Conservation (phyloP, 1,140 invertebrate genomes). For the Oryzaephilus surinamensis region DNA sequence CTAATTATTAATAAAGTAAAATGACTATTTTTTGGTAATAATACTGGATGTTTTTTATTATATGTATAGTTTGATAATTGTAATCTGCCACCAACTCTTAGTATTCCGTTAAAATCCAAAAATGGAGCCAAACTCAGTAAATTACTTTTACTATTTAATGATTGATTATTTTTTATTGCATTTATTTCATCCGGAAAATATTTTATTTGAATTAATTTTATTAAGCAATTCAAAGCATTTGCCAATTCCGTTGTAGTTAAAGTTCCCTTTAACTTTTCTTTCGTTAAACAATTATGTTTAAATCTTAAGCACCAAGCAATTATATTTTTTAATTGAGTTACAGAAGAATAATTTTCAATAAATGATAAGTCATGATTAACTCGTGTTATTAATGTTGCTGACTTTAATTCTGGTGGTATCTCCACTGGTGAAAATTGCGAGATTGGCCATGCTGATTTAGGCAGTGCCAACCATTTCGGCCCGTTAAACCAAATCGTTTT, state of each 20-base stretch:
- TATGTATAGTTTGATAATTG: constrained; percentile 13
- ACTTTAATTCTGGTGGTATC: neutral
- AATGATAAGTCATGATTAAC: too few relatives aligned
- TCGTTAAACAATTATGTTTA: constrained; percentile 5
- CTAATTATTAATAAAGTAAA: constrained; percentile 14
- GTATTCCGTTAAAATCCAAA: constrained; percentile 17
- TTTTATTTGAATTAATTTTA: constrained; percentile 10
- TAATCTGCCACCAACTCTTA: constrained; percentile 25
- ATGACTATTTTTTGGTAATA: constrained; percentile 9
- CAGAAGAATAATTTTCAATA: constrained; percentile 11
- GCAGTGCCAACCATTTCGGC: constrained; percentile 13
- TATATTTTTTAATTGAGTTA: constrained; percentile 2
- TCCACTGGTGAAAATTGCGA: neutral
- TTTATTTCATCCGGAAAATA: constrained; percentile 10
- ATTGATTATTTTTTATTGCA: constrained; percentile 5
- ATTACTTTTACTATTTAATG: constrained; percentile 7
- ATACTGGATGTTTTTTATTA: constrained; percentile 12
- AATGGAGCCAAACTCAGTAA: constrained; percentile 16
- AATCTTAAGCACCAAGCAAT: constrained; percentile 6
- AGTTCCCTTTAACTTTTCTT: neutral
- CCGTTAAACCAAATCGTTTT: constrained; percentile 28
- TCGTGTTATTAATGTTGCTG: neutral
- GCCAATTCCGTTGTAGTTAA: constrained; percentile 3
- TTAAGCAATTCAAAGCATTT: neutral
- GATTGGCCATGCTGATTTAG: neutral